Base-by-base conservation (phyloP, 2,797 vertebrate genomes). In the Pseudomugil tenellus region DNA sequence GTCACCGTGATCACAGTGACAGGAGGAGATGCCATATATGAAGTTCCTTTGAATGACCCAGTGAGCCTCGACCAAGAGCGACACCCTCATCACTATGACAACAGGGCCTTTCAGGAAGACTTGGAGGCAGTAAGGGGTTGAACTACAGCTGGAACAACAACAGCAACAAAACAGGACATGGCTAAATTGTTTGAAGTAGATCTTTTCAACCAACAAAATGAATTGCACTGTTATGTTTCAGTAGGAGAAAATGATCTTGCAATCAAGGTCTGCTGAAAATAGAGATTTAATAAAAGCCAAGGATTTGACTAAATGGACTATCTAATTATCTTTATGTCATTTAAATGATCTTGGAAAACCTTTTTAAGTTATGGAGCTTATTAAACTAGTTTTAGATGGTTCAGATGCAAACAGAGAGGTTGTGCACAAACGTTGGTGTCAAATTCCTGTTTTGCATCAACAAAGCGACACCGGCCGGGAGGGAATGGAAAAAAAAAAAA, bases 1-100 rank as follows among this genome's bases (percentile, higher is more conserved):
- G 89, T 88, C 89, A 89, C 90, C 48, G 89, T 94, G 70, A 73
- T 91, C 76, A 90, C 90, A 26, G 89, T 91, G 72, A 16, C 79
- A 2, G 86, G 80, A 58, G 79, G 67, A 66, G 81, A 90, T 0
- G 1, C 74, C 32, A 11, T 92, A 31, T 90, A 91, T 2, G 89
- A 91, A 23, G 89, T 93, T 35, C 86, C 89, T 6, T 88, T 92
- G 56, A 89, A 80, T 14, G 79, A 80, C 59, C 65, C 83, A 7
- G 21, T 3, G 6, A 80, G 71, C 72, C 12, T 58, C n/a, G 72
- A 83, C 73, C 73, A 71, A 6, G 82, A 74, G 76, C 80, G 61
- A 48, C 74, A 63, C 3, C 75, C 74, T 48, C 80, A 84, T 80
- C 84, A 1, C 90, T 93, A 92, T 86, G 91, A 92, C 90, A 92